A percentile compares a stretch with the other conserved stretches of the same genome.
Conservation (phyloP, 2,888 invertebrate genomes). For the Tridacna gigas region DNA sequence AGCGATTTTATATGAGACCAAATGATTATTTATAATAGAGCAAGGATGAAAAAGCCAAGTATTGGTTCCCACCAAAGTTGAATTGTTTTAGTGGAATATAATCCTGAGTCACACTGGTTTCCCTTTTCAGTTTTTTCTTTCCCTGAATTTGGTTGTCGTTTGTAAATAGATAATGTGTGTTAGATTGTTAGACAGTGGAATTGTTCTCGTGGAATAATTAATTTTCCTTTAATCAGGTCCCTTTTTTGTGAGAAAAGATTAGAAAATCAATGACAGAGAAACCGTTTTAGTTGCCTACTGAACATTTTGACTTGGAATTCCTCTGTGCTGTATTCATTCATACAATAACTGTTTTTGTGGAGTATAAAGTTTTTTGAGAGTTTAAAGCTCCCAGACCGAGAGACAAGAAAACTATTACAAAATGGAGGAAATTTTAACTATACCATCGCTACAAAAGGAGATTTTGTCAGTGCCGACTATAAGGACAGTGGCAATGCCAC, state of each 20-base stretch:
- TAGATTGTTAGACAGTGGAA: conserved; percentile 10
- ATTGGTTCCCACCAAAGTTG: conserved; percentile 6
- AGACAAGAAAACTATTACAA: background rate
- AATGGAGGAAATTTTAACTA: conserved; percentile 61
- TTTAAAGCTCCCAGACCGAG: too few relatives aligned
- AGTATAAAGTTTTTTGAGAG: background rate
- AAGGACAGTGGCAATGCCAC: conserved; percentile 59
- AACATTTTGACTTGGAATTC: conserved; percentile 20
- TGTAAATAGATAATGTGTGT: conserved; percentile 6
- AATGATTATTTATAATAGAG: conserved; percentile 38
- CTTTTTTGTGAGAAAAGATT: conserved; percentile 24
- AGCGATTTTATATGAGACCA: conserved; percentile 32
- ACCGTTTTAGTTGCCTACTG: conserved; percentile 5
- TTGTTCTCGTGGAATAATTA: conserved; percentile 25
- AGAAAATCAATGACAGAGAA: conserved; percentile 26
- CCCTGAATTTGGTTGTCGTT: background rate
- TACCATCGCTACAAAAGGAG: conserved; percentile 59
- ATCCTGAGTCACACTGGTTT: background rate
- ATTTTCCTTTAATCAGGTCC: conserved; percentile 25
- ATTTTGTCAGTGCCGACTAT: conserved; percentile 57
- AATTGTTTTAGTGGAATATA: conserved; percentile 11
- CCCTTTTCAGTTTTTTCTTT: background rate
- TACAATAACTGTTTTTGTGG: background rate
- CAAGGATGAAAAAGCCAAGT: conserved; percentile 26
- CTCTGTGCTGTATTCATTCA: conserved; percentile 5